Percentiles rank a stretch among this genome's conserved stretches.
Conservation (phyloP, 2,797 vertebrate genomes). For the Platalea minor region DNA sequence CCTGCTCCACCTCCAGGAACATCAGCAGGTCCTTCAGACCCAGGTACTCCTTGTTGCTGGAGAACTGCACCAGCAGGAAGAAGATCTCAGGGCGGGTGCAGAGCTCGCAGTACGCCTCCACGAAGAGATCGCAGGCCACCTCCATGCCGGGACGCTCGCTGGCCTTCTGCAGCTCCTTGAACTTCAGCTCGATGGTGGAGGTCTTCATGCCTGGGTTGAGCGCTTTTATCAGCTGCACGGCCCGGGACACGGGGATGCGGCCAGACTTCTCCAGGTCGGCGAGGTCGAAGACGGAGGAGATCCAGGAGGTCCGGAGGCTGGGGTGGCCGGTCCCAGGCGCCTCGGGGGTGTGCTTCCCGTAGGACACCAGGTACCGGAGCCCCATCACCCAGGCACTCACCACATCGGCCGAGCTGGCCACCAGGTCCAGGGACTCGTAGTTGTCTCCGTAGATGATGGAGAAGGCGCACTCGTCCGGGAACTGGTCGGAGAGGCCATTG, state of each 20-base stretch:
- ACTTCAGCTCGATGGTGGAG: slow-evolving; percentile 88
- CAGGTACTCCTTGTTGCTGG: slow-evolving; percentile 93
- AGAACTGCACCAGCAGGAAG: slow-evolving; percentile 91
- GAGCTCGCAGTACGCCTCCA: slow-evolving; percentile 89
- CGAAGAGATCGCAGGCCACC: slow-evolving; percentile 85
- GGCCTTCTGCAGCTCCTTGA: slow-evolving; percentile 90
- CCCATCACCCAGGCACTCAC: slow-evolving; percentile 95
- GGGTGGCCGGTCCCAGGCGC: slow-evolving; percentile 81
- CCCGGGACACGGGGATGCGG: slow-evolving; percentile 83
- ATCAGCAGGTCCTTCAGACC: slow-evolving; percentile 90
- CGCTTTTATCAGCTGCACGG: slow-evolving; percentile 88
- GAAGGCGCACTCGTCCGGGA: slow-evolving; percentile 91
- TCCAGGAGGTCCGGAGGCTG: slow-evolving; percentile 89
- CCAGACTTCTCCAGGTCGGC: slow-evolving; percentile 85
- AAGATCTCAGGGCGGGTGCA: slow-evolving; percentile 93
- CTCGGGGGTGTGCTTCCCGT: slow-evolving; percentile 84
- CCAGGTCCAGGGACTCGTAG: slow-evolving; percentile 91
- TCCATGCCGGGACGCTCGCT: slow-evolving; percentile 80
- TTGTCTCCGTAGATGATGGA: slow-evolving; percentile 95
- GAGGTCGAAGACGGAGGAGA: slow-evolving; percentile 86
- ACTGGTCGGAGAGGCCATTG: slow-evolving; percentile 91
- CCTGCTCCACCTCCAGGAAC: slow-evolving; percentile 91
- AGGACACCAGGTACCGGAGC: slow-evolving; percentile 89
- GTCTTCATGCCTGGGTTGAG: slow-evolving; percentile 92
- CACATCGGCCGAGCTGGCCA: slow-evolving; percentile 87